A percentile compares a stretch with the other conserved stretches of the same genome.
Evolutionary conservation across 2,113 vertebrate species (phyloP).

Genomic region (Notarius quadriscutis): DNA sequence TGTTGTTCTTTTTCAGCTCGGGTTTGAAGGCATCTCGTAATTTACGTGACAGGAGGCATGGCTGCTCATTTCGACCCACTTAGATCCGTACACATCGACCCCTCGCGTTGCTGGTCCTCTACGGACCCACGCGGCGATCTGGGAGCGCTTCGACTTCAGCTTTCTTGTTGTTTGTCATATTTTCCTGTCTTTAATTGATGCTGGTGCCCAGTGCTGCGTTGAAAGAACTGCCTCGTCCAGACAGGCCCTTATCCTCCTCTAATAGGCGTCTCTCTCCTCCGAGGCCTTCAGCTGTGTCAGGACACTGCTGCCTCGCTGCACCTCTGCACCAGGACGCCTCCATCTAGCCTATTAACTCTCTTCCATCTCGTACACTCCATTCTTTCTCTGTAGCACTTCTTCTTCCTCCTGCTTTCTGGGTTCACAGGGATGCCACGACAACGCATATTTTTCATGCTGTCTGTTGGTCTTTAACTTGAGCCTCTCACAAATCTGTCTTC

Average conservation of each 20-base stretch:
- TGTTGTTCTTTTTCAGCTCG: constrained; percentile 54
- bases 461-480: constrained; percentile 67
- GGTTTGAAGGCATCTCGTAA: constrained; percentile 46
- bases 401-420: constrained; percentile 38
- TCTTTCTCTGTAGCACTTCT: constrained; percentile 49
- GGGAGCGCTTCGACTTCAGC: background rate
- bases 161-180: constrained; percentile 62
- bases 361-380: constrained; percentile 64
- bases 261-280: constrained; percentile 75
- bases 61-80: constrained; percentile 47
- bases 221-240: constrained; percentile 71
- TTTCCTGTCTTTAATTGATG: constrained; percentile 76
- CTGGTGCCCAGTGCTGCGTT: constrained; percentile 69
- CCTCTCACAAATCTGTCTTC: background rate
- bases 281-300: constrained; percentile 77
- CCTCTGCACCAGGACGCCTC: constrained; percentile 72
- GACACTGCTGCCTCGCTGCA: constrained; percentile 72
- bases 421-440: constrained; percentile 78
- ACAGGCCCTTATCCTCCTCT: constrained; percentile 78
- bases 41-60: constrained; percentile 53
- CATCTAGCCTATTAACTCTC: constrained; percentile 75
- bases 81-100: constrained; percentile 43
- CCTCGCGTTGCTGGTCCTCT: constrained; percentile 18
- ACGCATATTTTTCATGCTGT: constrained; percentile 83
- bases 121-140: constrained; percentile 46